These are phyloP conservation scores for Bursaphelenchus okinawaensis DNA, from an alignment of 2,888 invertebrate genomes.

Conservation along the genomic window DNA sequence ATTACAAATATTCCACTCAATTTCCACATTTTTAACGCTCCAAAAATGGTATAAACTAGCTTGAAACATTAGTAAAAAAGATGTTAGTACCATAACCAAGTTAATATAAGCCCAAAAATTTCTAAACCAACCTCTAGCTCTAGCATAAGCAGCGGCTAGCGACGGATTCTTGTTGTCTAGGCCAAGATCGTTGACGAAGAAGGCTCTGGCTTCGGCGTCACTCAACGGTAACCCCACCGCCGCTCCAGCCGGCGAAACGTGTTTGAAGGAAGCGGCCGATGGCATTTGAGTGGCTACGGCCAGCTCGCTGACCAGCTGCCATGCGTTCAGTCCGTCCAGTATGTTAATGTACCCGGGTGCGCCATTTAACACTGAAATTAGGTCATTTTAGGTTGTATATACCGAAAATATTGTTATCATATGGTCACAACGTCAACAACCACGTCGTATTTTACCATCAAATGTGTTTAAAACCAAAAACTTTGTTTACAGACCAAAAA, in stretches of 20 bases:
- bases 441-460: too few relatives aligned
- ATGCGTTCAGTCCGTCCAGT: slow-evolving; percentile 92
- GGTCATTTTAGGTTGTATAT: too few relatives aligned
- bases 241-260: slow-evolving; percentile 67
- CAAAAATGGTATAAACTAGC: too few relatives aligned
- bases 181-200: slow-evolving; percentile 82
- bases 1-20: too few relatives aligned
- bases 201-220: slow-evolving; percentile 73
- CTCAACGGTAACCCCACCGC: slow-evolving; percentile 79
- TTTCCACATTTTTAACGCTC: too few relatives aligned
- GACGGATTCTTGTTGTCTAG: slow-evolving; percentile 63
- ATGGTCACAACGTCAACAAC: too few relatives aligned
- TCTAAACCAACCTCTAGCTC: slow-evolving; percentile 34
- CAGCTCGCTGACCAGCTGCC: slow-evolving; percentile 87
- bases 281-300: slow-evolving; percentile 74
- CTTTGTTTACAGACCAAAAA: too few relatives aligned
- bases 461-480: too few relatives aligned
- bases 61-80: too few relatives aligned
- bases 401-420: too few relatives aligned
- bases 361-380: slow-evolving; percentile 77
- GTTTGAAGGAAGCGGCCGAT: slow-evolving; percentile 87
- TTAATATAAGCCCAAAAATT: too few relatives aligned
- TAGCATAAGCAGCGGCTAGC: slow-evolving; percentile 49
- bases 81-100: too few relatives aligned
- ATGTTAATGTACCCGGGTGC: slow-evolving; percentile 95